These are phyloP conservation scores for Glaucomys volans DNA, from an alignment of 2,113 vertebrate genomes.

Conservation along the genomic window DNA sequence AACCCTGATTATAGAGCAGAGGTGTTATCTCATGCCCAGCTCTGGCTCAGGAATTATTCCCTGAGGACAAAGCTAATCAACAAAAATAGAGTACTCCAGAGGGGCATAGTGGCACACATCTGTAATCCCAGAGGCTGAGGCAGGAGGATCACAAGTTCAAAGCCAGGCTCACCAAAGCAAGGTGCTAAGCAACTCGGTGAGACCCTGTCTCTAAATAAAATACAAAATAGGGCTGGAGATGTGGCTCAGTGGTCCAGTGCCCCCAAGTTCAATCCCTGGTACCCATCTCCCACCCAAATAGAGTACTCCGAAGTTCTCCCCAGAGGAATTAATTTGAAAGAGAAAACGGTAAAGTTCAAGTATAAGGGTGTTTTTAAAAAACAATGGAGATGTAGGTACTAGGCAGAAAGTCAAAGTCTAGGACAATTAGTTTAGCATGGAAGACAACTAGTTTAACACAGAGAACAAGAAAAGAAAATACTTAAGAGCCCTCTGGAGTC, in stretches of 20 bases:
- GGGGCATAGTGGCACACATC: no score
- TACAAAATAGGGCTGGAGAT: no score
- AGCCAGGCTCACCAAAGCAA: no score
- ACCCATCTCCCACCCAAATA: no score
- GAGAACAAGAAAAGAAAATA: background rate
- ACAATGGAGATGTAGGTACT: background rate
- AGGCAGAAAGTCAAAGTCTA: background rate
- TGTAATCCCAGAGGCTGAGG: no score
- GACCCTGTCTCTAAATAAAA: no score
- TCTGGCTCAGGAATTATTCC: background rate
- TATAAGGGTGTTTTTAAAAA: background rate
- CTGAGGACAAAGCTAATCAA: background rate
- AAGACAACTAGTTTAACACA: background rate
- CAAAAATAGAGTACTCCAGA: background rate
- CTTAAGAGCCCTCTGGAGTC: background rate
- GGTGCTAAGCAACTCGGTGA: no score
- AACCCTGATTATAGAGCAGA: background rate
- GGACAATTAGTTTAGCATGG: no score
- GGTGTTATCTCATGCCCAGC: background rate
- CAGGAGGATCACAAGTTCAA: no score
- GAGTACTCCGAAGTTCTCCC: background rate
- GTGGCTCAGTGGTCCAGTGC: no score
- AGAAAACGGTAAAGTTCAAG: background rate
- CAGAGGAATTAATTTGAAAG: background rate
- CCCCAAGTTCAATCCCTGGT: no score